Evolutionary conservation across 1,140 invertebrate genomes (phyloP).

Genomic region (Hetaerina americana): DNA sequence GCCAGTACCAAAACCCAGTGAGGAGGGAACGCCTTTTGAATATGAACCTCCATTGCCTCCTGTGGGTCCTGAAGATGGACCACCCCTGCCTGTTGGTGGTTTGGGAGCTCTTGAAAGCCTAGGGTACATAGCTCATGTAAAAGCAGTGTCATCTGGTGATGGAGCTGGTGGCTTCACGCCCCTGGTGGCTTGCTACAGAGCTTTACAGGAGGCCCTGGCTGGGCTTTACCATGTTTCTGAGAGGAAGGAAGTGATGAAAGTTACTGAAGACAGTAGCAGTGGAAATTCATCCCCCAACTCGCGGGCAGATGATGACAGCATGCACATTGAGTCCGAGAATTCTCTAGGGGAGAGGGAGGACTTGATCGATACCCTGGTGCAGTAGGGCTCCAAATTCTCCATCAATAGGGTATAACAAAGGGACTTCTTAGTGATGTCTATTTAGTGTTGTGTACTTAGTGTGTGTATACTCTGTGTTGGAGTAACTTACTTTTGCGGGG

Average conservation of each 20-base stretch:
- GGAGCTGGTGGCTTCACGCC: conserved; percentile 78
- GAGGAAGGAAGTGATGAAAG: not conserved
- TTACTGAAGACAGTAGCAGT: not conserved
- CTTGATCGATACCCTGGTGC: too few relatives aligned
- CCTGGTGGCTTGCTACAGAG: conserved; percentile 69
- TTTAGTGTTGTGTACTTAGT: too few relatives aligned
- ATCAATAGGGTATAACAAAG: too few relatives aligned
- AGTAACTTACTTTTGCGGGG: too few relatives aligned
- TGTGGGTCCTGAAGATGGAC: conserved; percentile 51
- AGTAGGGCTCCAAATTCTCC: too few relatives aligned
- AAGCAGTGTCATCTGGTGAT: conserved; percentile 54
- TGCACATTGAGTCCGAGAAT: not conserved
- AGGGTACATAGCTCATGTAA: conserved; percentile 67
- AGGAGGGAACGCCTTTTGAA: conserved; percentile 58
- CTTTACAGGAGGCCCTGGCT: conserved; percentile 78
- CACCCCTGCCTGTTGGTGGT: conserved; percentile 41
- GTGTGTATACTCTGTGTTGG: too few relatives aligned
- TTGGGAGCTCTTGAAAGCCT: conserved; percentile 44
- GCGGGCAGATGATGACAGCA: not conserved
- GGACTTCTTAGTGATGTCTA: too few relatives aligned
- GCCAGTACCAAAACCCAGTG: conserved; percentile 49
- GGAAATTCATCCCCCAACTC: not conserved
- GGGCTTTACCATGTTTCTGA: conserved; percentile 37
- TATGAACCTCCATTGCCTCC: conserved; percentile 48
- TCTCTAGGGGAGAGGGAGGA: too few relatives aligned